Base-by-base conservation (phyloP, 92 coral and sea anemone species). In the Phenganax stokvisi region DNA sequence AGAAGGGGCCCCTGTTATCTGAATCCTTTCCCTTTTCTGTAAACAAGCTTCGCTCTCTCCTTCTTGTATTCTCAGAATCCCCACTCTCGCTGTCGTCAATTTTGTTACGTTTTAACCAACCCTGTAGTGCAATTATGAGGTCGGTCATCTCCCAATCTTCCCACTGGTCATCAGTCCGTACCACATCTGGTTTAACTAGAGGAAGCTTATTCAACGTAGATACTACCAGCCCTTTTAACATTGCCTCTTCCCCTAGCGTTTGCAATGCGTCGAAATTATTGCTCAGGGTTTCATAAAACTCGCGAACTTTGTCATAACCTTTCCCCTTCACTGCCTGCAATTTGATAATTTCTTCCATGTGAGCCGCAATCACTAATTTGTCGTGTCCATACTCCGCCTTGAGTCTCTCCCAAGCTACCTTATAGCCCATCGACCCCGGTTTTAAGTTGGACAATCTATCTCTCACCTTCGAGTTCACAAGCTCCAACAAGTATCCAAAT, bases 401-500 rank as follows among this genome's bases (percentile, higher is more conserved):
- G 55, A 72, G 51, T 47, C 76, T 12, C n/a, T 13, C 76, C 76
- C 76, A 72, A 7, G 76, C 76, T 51, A 25, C 51, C 16, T 72
- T 54, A 56, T 72, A 72, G 10, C 76, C 76, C 9, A 31, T 56
- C 25, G 25, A 20, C 25, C 25, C 25, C 25, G 25, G 25, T 20
- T 20, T 20, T 20, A n/a, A 15, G 76, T 72, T 72, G 56, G 76
- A 72, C 7, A 72, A 47, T 54, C 76, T 47, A 51, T 9, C 76
- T 20, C 30, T 72, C 10, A 54, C 76, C 58, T 72, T 72, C 13
- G 56, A 56, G 51, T 54, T 37, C 16, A 72, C 76, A 29, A 72
- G 58, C 57, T 72, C 76, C 28, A 37, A 72, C 76, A 72, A 47
- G 76, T 72, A 72, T 9, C 76, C 76, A 72, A 72, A 72, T 54